phyloP scores from a whole-genome alignment of 2,797 vertebrate genomes.

The Mareca strepera region DNA sequence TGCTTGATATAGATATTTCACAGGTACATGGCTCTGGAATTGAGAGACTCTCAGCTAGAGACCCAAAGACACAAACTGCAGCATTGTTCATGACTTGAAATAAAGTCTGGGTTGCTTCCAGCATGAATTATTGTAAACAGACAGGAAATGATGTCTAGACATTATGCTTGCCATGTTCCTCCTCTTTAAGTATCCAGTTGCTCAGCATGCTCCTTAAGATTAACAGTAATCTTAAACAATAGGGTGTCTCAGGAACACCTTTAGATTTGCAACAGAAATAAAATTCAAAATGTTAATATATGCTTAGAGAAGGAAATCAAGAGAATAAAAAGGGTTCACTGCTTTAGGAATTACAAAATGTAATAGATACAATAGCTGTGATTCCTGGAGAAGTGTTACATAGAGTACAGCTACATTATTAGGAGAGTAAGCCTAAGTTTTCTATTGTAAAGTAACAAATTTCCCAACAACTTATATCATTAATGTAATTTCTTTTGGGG shows the following conservation, averaged over 20 bases:
- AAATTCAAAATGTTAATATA: not conserved
- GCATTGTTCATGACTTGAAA: not conserved
- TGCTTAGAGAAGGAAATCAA: not conserved
- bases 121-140: not conserved
- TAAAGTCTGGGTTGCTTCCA: not conserved
- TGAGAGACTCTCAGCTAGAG: not conserved
- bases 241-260: not conserved
- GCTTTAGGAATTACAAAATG: not conserved
- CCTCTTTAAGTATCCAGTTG: not conserved
- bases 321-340: not conserved
- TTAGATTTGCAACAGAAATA: not conserved
- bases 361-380: not conserved
- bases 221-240: not conserved
- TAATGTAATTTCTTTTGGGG: slow-evolving; percentile 16
- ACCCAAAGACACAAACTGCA: not conserved
- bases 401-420: not conserved
- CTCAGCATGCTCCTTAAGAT: not conserved
- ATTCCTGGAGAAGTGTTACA: not conserved
- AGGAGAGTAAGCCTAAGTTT: not conserved
- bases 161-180: not conserved
- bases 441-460: not conserved
- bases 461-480: slow-evolving; percentile 27
- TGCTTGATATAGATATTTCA: not conserved
- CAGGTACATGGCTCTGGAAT: not conserved
- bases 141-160: not conserved